Conservation (phyloP, 2,113 vertebrate species). For the Myiopsitta monachus region DNA sequence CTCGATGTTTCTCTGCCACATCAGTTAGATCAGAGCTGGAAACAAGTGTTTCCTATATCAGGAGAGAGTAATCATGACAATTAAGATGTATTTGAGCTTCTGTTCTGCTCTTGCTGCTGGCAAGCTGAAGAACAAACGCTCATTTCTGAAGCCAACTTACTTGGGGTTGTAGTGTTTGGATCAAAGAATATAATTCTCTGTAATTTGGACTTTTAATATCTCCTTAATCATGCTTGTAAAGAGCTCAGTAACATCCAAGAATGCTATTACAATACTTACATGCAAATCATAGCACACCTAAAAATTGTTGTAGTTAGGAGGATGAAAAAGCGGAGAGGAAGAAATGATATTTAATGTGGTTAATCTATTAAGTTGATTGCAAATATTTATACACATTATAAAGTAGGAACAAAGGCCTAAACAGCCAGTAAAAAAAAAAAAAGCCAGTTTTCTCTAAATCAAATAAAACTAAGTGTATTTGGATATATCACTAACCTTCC, state of each 20-base stretch:
- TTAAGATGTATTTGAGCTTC: constrained; percentile 52
- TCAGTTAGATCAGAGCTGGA: not conserved
- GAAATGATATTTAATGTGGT: not conserved
- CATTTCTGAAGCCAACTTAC: not conserved
- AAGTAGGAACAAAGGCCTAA: not conserved
- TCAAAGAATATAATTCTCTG: constrained; percentile 52
- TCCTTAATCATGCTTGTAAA: not conserved
- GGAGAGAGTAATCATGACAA: constrained; percentile 39
- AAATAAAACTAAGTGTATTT: not conserved
- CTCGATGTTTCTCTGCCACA: not conserved
- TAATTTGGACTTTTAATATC: constrained; percentile 14
- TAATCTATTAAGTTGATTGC: not conserved
- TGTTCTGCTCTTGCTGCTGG: constrained; percentile 42
- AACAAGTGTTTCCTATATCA: constrained; percentile 8
- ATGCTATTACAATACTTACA: not conserved
- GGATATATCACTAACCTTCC: not conserved
- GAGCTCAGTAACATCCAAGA: not conserved
- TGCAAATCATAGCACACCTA: not conserved
- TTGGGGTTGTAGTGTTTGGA: not conserved
- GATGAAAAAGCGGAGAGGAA: not conserved
- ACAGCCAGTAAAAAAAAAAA: not conserved
- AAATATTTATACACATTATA: not conserved
- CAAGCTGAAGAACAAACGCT: constrained; percentile 3
- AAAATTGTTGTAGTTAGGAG: not conserved
- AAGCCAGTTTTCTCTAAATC: not conserved